These are phyloP conservation scores for Coptodon bakossiorum DNA, from an alignment of 2,113 vertebrate species.

Conservation along the genomic window DNA sequence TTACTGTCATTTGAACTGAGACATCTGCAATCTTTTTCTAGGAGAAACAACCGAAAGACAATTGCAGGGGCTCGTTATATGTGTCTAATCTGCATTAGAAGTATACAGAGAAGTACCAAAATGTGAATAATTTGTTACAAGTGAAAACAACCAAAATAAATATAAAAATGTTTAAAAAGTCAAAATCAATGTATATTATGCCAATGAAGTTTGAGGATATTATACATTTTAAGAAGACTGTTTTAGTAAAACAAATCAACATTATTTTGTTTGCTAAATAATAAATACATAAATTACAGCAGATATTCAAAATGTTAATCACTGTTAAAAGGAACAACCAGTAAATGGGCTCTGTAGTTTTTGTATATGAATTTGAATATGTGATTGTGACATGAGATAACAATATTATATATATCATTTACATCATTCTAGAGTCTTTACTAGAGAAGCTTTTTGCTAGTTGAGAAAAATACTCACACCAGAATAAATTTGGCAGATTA, in stretches of 20 bases:
- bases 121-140: not conserved
- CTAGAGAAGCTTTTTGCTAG: fast-evolving
- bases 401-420: not conserved
- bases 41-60: not conserved
- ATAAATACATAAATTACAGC: not conserved
- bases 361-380: not conserved
- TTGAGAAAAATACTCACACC: fast-evolving
- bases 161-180: not conserved
- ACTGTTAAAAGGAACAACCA: not conserved
- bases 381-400: not conserved
- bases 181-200: not conserved
- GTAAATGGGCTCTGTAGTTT: not conserved
- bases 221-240: not conserved
- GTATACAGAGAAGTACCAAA: not conserved
- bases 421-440: fast-evolving
- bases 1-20: not conserved
- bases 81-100: not conserved
- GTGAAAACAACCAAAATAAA: not conserved
- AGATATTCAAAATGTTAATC: not conserved
- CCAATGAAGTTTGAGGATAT: not conserved
- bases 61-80: not conserved
- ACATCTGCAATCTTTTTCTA: not conserved
- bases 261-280: not conserved
- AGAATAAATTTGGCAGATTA: not conserved
- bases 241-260: not conserved